Evolutionary conservation across 1,140 invertebrate species (phyloP).

Genomic region (Dendroctonus ponderosae): DNA sequence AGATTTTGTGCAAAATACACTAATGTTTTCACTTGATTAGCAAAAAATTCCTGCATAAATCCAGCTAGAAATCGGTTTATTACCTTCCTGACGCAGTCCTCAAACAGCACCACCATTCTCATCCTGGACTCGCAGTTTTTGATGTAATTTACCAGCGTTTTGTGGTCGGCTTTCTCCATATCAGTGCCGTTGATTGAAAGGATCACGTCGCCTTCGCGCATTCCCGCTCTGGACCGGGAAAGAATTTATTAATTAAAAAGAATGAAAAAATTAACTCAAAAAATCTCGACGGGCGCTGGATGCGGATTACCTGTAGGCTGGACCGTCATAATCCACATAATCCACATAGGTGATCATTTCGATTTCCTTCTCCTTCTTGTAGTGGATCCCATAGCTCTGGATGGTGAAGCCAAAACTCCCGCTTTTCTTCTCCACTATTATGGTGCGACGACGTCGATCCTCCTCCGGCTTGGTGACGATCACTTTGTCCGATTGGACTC

Average conservation of each 20-base stretch:
- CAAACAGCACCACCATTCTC: conserved; percentile 92
- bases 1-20: too few species aligned
- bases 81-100: conserved; percentile 91
- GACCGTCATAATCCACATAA: conserved; percentile 89
- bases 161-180: conserved; percentile 89
- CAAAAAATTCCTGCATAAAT: too few species aligned
- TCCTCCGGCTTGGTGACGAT: conserved; percentile 75
- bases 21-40: too few species aligned
- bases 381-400: conserved; percentile 93
- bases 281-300: neutral
- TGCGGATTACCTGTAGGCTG: conserved; percentile 63
- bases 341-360: conserved; percentile 96
- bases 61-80: conserved; percentile 4
- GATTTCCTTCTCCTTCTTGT: conserved; percentile 84
- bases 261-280: conserved; percentile 1
- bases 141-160: conserved; percentile 86
- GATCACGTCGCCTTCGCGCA: conserved; percentile 93
- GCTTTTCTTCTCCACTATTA: conserved; percentile 88
- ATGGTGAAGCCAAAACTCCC: conserved; percentile 92
- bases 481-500: conserved; percentile 77
- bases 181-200: conserved; percentile 90
- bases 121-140: conserved; percentile 86
- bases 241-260: neutral
- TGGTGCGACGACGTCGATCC: conserved; percentile 78
- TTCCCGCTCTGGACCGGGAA: conserved; percentile 65